Evolutionary conservation across 2,113 vertebrate species (phyloP).

Genomic region (Solea senegalensis): DNA sequence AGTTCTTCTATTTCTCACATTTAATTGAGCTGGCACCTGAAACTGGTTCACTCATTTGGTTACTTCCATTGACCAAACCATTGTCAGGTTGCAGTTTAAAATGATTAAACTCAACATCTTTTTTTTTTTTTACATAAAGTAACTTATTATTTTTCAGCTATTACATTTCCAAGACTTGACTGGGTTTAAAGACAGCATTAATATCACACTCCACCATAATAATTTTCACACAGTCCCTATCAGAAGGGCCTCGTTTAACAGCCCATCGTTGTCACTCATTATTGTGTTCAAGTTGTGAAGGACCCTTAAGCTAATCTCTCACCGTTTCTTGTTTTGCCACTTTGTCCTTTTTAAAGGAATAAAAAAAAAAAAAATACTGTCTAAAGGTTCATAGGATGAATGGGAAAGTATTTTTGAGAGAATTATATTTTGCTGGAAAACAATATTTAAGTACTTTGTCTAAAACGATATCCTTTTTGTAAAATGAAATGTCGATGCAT

Average conservation of each 20-base stretch:
- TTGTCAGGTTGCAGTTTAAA: slow-evolving; percentile 4
- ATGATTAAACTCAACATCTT: neutral
- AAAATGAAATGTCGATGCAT: slow-evolving; percentile 99
- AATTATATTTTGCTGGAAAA: slow-evolving; percentile 99
- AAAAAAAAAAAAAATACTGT: slow-evolving; percentile 82
- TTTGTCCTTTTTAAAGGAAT: slow-evolving; percentile 74
- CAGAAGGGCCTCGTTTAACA: slow-evolving; percentile 58
- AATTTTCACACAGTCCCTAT: slow-evolving; percentile 26
- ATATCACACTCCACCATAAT: neutral
- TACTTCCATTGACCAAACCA: neutral
- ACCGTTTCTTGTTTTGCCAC: slow-evolving; percentile 89
- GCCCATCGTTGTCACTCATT: slow-evolving; percentile 69
- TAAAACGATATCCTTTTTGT: slow-evolving; percentile 97
- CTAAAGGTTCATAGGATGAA: slow-evolving; percentile 96
- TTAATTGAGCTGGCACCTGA: neutral
- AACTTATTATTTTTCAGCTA: neutral
- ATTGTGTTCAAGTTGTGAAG: slow-evolving; percentile 67
- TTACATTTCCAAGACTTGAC: no score
- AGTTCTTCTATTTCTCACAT: neutral
- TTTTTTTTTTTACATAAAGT: slow-evolving; percentile 10
- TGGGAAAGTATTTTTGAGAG: slow-evolving; percentile 99
- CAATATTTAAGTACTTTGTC: slow-evolving; percentile 99
- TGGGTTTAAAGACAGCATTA: neutral
- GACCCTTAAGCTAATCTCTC: slow-evolving; percentile 69
- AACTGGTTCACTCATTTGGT: neutral